Percentiles rank a stretch among this genome's conserved stretches.
Conservation (phyloP, 2,113 vertebrate genomes). For the Phainopepla nitens region DNA sequence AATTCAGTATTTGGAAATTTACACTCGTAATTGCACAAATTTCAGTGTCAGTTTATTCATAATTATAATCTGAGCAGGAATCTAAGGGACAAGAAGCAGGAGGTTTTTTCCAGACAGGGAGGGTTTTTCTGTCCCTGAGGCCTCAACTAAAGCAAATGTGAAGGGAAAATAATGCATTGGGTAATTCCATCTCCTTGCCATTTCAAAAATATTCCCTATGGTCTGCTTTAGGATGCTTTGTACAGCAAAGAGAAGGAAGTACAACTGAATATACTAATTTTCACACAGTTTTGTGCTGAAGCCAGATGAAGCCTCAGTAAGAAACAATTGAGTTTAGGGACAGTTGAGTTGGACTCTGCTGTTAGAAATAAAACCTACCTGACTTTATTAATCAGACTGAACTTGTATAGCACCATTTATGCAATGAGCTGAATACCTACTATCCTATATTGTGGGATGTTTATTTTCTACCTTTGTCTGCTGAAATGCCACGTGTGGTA, state of each 20-base stretch:
- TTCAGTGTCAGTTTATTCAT: not conserved
- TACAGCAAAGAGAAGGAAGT: not conserved
- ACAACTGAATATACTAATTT: not conserved
- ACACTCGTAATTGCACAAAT: not conserved
- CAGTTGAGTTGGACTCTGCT: not conserved
- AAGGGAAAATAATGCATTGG: not conserved
- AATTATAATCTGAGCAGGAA: not conserved
- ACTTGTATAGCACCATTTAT: not conserved
- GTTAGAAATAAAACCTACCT: not conserved
- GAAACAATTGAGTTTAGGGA: not conserved
- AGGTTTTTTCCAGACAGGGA: not conserved
- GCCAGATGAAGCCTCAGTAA: not conserved
- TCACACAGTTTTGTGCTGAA: not conserved
- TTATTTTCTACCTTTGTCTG: slow-evolving; percentile 18
- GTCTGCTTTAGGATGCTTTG: not conserved
- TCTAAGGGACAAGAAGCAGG: not conserved
- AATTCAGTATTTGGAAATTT: not conserved
- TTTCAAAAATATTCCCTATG: not conserved
- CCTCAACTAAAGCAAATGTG: not conserved
- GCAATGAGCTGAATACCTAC: not conserved
- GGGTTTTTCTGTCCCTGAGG: not conserved
- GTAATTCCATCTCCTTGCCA: not conserved
- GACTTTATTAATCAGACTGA: not conserved
- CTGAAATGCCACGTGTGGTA: slow-evolving; percentile 47
- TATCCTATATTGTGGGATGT: not conserved